Base-by-base conservation (phyloP, 2,113 vertebrate species). In the Aramus guarauna region DNA sequence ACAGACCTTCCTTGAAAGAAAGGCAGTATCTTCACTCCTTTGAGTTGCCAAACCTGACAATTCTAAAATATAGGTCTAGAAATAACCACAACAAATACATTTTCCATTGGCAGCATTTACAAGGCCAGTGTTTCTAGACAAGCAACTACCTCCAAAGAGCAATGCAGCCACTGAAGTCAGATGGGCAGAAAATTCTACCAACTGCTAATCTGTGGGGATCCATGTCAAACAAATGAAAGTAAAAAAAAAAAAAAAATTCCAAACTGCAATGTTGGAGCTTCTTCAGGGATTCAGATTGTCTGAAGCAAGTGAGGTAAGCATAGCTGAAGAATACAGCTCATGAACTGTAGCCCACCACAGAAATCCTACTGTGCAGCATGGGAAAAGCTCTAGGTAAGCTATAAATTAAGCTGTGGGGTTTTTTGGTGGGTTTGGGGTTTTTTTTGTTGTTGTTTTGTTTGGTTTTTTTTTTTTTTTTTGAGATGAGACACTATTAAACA, bases 241-340 rank as follows among this genome's bases (percentile, higher is more conserved):
- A 60, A 59, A n/a, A 64, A 36, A 56, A 59, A n/a, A 64, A 36
- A 56, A 56, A 3, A 52, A 43, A 67, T 96, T 93, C 95, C 64
- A 85, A 60, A 88, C 90, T 88, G 41, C 34, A 98, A 95, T 96
- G 84, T 98, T 98, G 85, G 97, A 98, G 76, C 90, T 98, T 90
- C 95, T 99, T 97, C 96, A 98, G 82, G 96, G 98, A 95, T 98
- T 98, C 72, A 91, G 78, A 36, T 88, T 98, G 47, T 94, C 97
- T 37, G 93, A 96, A 80, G 93, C 91, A 23, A 96, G 77, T 63
- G 97, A 98, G 45, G 97, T 97, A 91, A 97, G 41, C 73, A 91
- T 22, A 92, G 97, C 96, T 84, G 84, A 98, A 23, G 98, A 98
- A 48, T 98, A 98, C 39, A 97, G 97, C 41, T 98, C 97, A 20